These are phyloP conservation scores for Eupithecia inturbata DNA, from an alignment of 2,888 invertebrate genomes.

Conservation along the genomic window DNA sequence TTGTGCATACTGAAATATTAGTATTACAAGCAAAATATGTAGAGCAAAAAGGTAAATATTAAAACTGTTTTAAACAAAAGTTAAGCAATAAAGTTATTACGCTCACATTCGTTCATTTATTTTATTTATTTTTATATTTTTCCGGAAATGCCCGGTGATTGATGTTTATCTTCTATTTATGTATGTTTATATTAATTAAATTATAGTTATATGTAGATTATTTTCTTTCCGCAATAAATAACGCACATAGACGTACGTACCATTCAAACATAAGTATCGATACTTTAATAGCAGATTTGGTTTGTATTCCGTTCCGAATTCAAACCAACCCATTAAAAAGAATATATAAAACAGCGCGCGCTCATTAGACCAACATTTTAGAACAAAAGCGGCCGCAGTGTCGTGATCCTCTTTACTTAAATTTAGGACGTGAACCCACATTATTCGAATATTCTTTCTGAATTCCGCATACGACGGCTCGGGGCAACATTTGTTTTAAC, in stretches of 20 bases:
- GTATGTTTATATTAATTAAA: background rate
- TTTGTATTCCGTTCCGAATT: too few species aligned
- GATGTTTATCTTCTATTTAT: background rate
- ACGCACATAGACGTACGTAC: background rate
- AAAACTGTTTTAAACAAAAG: too few species aligned
- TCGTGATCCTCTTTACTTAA: slow-evolving; percentile 22
- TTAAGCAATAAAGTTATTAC: too few species aligned
- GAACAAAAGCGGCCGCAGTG: slow-evolving; percentile 11
- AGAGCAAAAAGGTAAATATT: too few species aligned
- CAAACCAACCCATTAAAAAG: slow-evolving; percentile 4
- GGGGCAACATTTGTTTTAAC: slow-evolving; percentile 41
- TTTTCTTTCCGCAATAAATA: background rate
- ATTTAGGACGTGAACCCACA: slow-evolving; percentile 27
- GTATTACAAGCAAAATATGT: too few species aligned
- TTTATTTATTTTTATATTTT: too few species aligned
- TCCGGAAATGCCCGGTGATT: background rate
- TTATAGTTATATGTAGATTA: too few species aligned
- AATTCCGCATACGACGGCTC: slow-evolving; percentile 35
- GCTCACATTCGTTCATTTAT: too few species aligned
- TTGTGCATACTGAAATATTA: too few species aligned
- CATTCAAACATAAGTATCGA: background rate
- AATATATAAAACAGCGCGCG: background rate
- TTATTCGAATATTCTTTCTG: slow-evolving; percentile 36
- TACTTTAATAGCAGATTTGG: too few species aligned
- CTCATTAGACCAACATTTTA: slow-evolving; percentile 20